Base-by-base conservation (phyloP, 2,797 vertebrate species). In the Sphenopsis melanotis region DNA sequence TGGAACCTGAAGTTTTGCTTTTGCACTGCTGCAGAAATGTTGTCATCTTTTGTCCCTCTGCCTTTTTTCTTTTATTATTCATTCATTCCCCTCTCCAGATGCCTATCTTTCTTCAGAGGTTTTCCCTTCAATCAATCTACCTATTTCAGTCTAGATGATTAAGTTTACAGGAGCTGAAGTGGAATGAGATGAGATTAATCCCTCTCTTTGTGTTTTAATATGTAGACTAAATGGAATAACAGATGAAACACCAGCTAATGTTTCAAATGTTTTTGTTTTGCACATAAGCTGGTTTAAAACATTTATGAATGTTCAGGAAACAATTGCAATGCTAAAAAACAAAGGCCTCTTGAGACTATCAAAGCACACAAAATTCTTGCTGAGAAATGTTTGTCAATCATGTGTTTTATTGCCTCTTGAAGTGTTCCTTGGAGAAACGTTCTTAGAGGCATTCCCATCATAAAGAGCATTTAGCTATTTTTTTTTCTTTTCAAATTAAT, bases 401-500 rank as follows among this genome's bases (percentile, higher is more conserved):
- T 72, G 78, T 94, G 41, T 15, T 84, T 83, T 76, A 55, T 52
- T 70, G 41, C 65, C 26, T 68, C 65, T 53, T 64, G 49, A 71
- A 78, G 30, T 50, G 68, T 85, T 83, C 46, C 68, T 59, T 77
- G 34, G 55, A 83, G 90, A 49, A 92, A 32, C 0, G 0, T 87
- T 91, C 72, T 78, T 75, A 81, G 52, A 59, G 26, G 13, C 36
- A 83, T 57, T 91, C 27, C 24, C 19, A 59, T 84, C 47, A 52
- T 69, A 81, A 85, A 83, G 20, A 81, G 17, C 47, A 57, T 32
- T 86, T 86, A 37, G 56, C 39, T n/a, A 2, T 79, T 71, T 56
- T 78, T 77, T 72, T 64, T 71, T 29, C 34, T 90, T 94, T 78
- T 46, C 13, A 75, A 94, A 83, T 79, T 53, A 94, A 94, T 95